These are phyloP conservation scores for Mastomys coucha DNA, from an alignment of 2,113 vertebrate genomes.

Conservation along the genomic window DNA sequence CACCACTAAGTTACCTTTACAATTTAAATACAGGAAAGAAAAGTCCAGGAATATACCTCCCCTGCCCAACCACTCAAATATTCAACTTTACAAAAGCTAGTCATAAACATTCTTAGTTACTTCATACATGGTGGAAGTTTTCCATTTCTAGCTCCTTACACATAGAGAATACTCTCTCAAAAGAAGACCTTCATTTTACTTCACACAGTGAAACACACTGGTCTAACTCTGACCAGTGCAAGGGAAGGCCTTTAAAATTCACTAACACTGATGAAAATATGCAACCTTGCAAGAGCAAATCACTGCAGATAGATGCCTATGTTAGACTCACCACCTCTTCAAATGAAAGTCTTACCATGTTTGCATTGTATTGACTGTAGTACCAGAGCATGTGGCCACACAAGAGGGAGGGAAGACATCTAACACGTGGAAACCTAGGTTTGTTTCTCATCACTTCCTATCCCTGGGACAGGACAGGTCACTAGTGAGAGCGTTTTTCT, in stretches of 20 bases:
- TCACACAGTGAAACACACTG: background rate
- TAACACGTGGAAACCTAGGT: background rate
- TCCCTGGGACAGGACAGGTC: background rate
- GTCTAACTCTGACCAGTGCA: background rate
- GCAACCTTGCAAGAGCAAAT: background rate
- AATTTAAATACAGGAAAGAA: background rate
- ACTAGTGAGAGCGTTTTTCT: background rate
- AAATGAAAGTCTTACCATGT: background rate
- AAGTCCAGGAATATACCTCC: background rate
- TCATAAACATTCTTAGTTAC: background rate
- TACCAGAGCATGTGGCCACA: accelerated
- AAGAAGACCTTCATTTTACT: background rate
- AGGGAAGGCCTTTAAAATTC: background rate
- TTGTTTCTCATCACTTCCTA: background rate
- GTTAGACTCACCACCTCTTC: background rate
- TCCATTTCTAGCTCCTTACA: background rate
- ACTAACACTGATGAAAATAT: background rate
- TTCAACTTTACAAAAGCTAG: background rate
- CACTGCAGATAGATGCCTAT: accelerated
- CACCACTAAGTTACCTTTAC: background rate
- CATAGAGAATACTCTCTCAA: background rate
- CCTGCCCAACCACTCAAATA: background rate
- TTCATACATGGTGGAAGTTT: background rate
- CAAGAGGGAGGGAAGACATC: background rate
- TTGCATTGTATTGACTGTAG: too few species aligned